Percentiles rank a stretch among this genome's conserved stretches.
Evolutionary conservation across 2,113 vertebrate species (phyloP).

Genomic region (Dasyprocta punctata): DNA sequence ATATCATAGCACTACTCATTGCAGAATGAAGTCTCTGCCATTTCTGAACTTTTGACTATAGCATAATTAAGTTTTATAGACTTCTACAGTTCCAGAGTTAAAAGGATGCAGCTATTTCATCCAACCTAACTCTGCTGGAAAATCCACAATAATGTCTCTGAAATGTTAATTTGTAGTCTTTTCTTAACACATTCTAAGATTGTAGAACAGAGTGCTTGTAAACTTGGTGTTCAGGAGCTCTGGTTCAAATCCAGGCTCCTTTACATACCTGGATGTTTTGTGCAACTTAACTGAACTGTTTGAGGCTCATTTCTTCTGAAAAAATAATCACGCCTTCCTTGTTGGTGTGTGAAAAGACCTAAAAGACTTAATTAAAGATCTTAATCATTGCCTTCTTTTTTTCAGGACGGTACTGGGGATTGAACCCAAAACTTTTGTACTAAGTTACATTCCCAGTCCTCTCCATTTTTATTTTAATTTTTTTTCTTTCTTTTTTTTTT

Average conservation of each 20-base stretch:
- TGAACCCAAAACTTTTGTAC: neutral
- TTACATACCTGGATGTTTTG: neutral
- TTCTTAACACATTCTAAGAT: neutral
- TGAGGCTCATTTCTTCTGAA: neutral
- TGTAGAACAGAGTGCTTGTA: neutral
- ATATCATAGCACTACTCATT: neutral
- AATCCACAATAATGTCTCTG: neutral
- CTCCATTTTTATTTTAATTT: neutral
- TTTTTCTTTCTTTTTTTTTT: too few relatives aligned
- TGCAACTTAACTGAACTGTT: neutral
- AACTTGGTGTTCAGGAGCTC: fast-evolving
- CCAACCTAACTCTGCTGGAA: neutral
- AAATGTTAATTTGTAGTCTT: neutral
- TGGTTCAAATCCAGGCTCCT: neutral
- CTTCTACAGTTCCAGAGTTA: neutral
- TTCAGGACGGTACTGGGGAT: neutral
- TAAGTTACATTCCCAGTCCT: neutral
- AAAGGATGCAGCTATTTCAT: constrained; percentile 13
- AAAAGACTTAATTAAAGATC: neutral
- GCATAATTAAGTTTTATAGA: neutral
- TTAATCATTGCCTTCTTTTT: neutral
- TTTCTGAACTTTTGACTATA: neutral
- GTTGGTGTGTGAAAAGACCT: neutral
- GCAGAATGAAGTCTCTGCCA: neutral
- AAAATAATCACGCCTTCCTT: neutral